Conservation (phyloP, 2,888 invertebrate genomes). For the Hydroisotoma schaefferi region DNA sequence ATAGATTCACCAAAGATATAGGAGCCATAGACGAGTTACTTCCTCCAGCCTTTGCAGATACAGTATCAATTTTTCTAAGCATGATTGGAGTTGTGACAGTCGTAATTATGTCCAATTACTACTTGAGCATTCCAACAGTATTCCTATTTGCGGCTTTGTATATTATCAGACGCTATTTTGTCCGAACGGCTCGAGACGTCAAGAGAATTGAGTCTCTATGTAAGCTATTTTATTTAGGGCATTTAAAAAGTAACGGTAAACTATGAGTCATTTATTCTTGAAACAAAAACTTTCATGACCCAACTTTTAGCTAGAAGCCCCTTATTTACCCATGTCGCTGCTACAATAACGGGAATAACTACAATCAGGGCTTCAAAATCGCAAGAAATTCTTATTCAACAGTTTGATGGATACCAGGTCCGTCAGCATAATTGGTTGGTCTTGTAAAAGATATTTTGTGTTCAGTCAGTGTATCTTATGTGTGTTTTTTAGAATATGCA, state of each 20-base stretch:
- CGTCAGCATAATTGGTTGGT: background rate
- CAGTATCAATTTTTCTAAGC: background rate
- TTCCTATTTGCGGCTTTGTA: no score
- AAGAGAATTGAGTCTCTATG: no score
- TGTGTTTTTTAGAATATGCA: slow-evolving; percentile 25
- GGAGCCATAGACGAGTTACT: background rate
- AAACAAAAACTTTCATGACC: no score
- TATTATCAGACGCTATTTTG: no score
- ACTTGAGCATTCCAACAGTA: background rate
- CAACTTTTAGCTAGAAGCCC: slow-evolving; percentile 62
- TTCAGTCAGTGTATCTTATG: background rate
- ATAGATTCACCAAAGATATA: background rate
- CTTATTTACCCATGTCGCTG: slow-evolving; percentile 88
- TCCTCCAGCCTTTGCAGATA: background rate
- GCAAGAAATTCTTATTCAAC: slow-evolving; percentile 69
- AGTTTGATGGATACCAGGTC: slow-evolving; percentile 71
- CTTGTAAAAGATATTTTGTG: background rate
- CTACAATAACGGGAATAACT: slow-evolving; percentile 81
- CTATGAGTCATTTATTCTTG: no score
- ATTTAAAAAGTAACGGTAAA: no score
- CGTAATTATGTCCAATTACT: background rate
- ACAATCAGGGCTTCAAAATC: slow-evolving; percentile 88
- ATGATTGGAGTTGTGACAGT: background rate
- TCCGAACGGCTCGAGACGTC: no score
- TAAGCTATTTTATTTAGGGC: no score